Evolutionary conservation across 2,888 invertebrate species (phyloP), one percentile per base, ranked within the genome.

Genomic region (Coenonympha arcania): DNA sequence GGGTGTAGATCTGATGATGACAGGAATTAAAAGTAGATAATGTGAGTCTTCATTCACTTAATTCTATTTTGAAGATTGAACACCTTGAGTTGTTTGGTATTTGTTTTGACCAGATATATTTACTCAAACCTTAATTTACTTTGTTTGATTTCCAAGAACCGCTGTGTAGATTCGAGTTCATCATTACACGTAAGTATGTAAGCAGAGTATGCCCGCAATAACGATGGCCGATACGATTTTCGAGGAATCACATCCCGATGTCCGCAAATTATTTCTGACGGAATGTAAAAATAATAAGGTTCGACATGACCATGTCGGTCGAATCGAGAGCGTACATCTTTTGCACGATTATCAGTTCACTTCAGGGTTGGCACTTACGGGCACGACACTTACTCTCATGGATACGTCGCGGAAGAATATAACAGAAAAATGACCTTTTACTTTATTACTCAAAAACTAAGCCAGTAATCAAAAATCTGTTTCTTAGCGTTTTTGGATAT

Each of bases 181-280:
- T 52, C 48, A 51, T 48, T 56, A 47, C 48, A 34, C 48, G 34
- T 40, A 30, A 52, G 28, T 44, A 34, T 48, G 34, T 40, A 30
- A 52, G 28, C 41, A 46, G 44, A 51, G 55, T 58, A 51, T 51
- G 56, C 52, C 37, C 50, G 54, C 51, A 53, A 42, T 46, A 49
- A 51, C 43, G 53, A 57, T 50, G 56, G 45, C 48, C 49, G 56
- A 58, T 58, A 57, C 53, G 51, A 55, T 56, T 56, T 58, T 58
- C 58, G 58, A 53, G 49, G 58, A 58, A 58, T 28, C 45, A 54
- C 54, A 47, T 48, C 40, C 52, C 56, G 50, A 55, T 59, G 57
- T 59, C 55, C 55, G 57, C 54, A 57, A 61, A 57, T 55, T 56
- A 59, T 60, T 58, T 55, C 49, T 55, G 54, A 57, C 52, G 48